Conservation (phyloP, 2,113 vertebrate species). For the Eublepharis macularius region DNA sequence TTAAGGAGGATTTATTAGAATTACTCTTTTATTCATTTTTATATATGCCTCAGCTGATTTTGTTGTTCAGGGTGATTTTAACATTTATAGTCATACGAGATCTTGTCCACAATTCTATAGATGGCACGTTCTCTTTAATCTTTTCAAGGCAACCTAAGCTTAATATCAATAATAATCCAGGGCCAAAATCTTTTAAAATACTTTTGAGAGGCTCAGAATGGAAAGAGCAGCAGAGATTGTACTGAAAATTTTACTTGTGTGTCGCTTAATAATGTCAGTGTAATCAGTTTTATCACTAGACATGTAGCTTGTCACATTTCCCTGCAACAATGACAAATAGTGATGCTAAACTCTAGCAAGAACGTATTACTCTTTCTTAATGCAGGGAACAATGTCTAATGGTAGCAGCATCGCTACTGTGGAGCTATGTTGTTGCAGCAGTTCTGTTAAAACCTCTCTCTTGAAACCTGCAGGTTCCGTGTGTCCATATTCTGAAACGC, state of each 20-base stretch:
- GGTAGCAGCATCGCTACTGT: not conserved
- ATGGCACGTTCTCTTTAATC: not conserved
- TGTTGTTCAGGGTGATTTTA: not conserved
- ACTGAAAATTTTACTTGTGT: not conserved
- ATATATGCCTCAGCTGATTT: not conserved
- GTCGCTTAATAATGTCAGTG: not conserved
- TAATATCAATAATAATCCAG: not conserved
- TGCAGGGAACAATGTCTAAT: not conserved
- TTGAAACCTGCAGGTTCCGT: slow-evolving; percentile 67
- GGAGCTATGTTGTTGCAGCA: not conserved
- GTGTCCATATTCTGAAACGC: slow-evolving; percentile 80
- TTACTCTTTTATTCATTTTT: no score
- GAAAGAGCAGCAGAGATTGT: not conserved
- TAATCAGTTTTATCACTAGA: not conserved
- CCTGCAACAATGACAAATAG: not conserved
- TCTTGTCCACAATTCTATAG: not conserved
- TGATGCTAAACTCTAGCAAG: not conserved
- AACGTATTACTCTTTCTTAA: not conserved
- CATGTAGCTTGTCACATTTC: not conserved
- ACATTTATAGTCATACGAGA: no score
- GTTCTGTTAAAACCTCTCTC: not conserved
- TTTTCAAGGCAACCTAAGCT: not conserved
- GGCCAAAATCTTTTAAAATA: not conserved
- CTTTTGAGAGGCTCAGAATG: not conserved
- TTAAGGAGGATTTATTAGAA: not conserved